Evolutionary conservation across 2,113 vertebrate species (phyloP), one percentile per base, ranked within the genome.

Genomic region (Daubentonia madagascariensis): DNA sequence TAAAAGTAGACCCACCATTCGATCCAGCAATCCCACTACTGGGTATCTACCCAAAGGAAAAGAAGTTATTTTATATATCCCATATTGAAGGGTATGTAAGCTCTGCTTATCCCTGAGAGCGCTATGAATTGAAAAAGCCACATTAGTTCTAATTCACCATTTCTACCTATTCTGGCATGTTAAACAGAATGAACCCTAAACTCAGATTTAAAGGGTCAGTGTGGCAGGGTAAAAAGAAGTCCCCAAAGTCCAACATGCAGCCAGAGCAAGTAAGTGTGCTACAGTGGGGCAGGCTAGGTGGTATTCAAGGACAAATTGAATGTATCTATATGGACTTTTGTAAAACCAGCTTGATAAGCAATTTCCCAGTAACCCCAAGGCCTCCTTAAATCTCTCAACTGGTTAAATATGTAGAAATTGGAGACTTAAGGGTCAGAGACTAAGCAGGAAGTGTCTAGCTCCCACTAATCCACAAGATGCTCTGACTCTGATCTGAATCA

Each of bases 401-500:
- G 10, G 12, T 1, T 54, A 68, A 28, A 5, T 57, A 17, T 4
- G 5, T 8, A 45, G 37, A 89, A 16, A 63, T 10, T 52, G 10
- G 18, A 40, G n/a, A n/a, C 0, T 37, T 4, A 6, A 2, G 16
- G 2, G 2, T 23, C 54, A 40, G 32, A 80, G 4, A 14, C 20
- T 68, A 14, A 89, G 32, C 16, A 45, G 52, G 8, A 61, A 3
- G 2, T 43, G 3, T 50, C 37, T 37, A 1, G 1, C 14, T 28
- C 23, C 14, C 23, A 40, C 3, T 14, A 40, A 17, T 40, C 16
- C 6, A 80, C 14, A 54, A 1, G 10, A 1, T 63, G 17, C 3
- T 83, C 25, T 37, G 43, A 94, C n/a, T 40, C 32, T 85, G 89
- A 92, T 23, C n/a, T 91, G 59, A 92, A 87, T 73, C 80, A 45